These are phyloP conservation scores for Pterois miles DNA, from an alignment of 2,797 vertebrate species.

Conservation along the genomic window DNA sequence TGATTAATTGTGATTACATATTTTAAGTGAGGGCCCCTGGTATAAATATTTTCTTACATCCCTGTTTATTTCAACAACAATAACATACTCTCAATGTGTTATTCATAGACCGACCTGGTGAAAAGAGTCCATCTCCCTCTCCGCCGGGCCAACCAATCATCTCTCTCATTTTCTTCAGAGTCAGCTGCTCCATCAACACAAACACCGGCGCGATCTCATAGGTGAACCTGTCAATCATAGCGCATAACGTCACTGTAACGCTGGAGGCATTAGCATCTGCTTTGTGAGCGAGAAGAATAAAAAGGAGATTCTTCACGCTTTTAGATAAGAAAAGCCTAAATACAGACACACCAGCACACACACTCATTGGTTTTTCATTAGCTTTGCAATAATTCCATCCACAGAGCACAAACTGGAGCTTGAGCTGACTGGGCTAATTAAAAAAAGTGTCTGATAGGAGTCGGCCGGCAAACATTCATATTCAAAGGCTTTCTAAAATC, in stretches of 20 bases:
- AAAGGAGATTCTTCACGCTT: constrained; percentile 14
- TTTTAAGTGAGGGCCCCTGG: no score
- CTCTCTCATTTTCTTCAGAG: constrained; percentile 98
- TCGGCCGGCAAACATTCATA: constrained; percentile 79
- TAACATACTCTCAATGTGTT: neutral
- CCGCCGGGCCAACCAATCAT: constrained; percentile 95
- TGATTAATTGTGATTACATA: no score
- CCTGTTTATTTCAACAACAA: neutral
- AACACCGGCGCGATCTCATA: constrained; percentile 99
- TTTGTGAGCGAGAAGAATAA: neutral
- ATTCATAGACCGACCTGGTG: constrained; percentile 87
- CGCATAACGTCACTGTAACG: neutral
- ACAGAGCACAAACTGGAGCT: constrained; percentile 50
- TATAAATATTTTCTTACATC: no score
- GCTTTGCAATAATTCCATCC: constrained; percentile 50
- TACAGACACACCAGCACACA: neutral
- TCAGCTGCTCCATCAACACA: constrained; percentile 99
- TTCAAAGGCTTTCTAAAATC: constrained; percentile 73
- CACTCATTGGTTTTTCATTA: constrained; percentile 49
- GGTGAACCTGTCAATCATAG: constrained; percentile 90
- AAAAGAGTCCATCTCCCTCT: constrained; percentile 97
- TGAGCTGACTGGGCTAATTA: constrained; percentile 79
- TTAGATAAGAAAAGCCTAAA: constrained; percentile 13
- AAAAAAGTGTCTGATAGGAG: constrained; percentile 78
- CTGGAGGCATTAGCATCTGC: neutral